Evolutionary conservation across 2,888 invertebrate species (phyloP).

Genomic region (Leptopterna dolabrata): DNA sequence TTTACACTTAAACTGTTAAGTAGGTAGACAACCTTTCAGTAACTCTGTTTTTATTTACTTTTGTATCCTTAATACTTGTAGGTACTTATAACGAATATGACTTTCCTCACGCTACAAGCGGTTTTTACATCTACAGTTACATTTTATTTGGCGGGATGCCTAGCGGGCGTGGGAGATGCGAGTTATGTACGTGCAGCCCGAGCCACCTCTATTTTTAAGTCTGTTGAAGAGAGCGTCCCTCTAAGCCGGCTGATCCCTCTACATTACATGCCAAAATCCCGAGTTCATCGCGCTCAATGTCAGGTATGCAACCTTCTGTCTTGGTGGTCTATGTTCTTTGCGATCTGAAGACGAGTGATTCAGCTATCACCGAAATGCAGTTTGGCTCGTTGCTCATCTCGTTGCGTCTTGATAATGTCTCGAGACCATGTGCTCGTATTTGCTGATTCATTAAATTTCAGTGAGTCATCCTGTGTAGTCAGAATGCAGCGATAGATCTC

Average conservation of each 20-base stretch:
- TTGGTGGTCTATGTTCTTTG: not conserved
- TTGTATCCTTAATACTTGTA: too few species aligned
- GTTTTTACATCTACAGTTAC: not conserved
- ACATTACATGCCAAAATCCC: not conserved
- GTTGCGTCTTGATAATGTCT: not conserved
- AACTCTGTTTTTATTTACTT: too few species aligned
- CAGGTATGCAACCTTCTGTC: not conserved
- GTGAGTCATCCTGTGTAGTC: too few species aligned
- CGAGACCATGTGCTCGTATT: not conserved
- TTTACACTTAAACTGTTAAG: too few species aligned
- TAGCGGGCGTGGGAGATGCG: not conserved
- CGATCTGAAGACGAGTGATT: not conserved
- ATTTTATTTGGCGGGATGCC: not conserved
- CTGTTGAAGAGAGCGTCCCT: not conserved
- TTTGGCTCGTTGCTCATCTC: not conserved
- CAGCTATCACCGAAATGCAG: not conserved
- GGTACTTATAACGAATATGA: too few species aligned
- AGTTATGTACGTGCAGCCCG: not conserved
- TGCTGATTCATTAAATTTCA: not conserved
- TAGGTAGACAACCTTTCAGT: too few species aligned
- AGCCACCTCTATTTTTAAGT: not conserved
- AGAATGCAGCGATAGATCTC: too few species aligned
- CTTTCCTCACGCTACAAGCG: not conserved
- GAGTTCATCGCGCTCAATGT: conserved; percentile 30
- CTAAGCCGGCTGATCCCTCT: not conserved